Conservation (phyloP, 2,113 vertebrate genomes). For the Tragelaphus scriptus region DNA sequence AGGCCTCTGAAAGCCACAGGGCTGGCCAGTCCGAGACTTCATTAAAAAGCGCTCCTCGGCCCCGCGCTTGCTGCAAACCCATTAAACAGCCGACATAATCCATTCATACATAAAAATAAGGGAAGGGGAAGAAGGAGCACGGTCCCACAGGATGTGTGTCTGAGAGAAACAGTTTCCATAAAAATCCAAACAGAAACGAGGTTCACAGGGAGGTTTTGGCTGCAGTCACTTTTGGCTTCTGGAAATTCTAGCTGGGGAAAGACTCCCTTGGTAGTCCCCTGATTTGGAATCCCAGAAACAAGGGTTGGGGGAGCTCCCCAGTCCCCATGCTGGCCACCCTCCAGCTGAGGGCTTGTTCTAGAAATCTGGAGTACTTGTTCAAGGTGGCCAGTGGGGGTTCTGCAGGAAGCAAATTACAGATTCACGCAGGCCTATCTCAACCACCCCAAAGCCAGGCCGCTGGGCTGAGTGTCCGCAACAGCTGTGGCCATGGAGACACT, state of each 20-base stretch:
- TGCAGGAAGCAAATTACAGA: background rate
- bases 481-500: constrained; percentile 47
- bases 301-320: background rate
- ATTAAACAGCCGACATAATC: constrained; percentile 63
- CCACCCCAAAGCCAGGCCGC: constrained; percentile 10
- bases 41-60: constrained; percentile 30
- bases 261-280: constrained; percentile 9
- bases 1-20: constrained; percentile 8
- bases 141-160: constrained; percentile 59
- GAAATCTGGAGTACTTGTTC: constrained; percentile 8
- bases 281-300: background rate
- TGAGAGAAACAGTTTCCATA: constrained; percentile 59
- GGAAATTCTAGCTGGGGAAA: constrained; percentile 48
- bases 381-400: background rate
- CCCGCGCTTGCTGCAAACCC: constrained; percentile 45
- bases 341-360: constrained; percentile 14
- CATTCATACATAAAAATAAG: constrained; percentile 70
- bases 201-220: constrained; percentile 60
- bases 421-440: background rate
- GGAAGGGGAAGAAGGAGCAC: constrained; percentile 14
- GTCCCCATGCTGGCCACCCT: background rate
- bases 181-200: constrained; percentile 69
- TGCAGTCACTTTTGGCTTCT: constrained; percentile 40
- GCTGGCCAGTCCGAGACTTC: constrained; percentile 25
- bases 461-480: background rate